Evolutionary conservation across 2,888 invertebrate species (phyloP), one percentile per base, ranked within the genome.

Genomic region (Drosophila sordidapex): DNA sequence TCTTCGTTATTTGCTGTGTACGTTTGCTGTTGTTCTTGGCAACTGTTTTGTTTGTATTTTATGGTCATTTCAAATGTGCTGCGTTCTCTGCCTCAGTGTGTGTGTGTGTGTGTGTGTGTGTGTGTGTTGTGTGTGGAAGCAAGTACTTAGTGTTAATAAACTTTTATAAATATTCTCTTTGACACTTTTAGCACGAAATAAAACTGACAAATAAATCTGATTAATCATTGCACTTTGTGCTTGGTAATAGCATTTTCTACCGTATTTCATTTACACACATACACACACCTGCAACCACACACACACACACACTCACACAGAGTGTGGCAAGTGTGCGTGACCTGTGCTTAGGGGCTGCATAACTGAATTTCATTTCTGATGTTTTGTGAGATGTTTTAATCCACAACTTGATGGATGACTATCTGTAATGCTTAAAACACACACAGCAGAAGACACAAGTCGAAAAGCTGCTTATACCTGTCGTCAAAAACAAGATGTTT

Each of bases 111-210:
- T 60, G 66, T 70, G 76, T 67, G n/a, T 25, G 25, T 18, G 33
- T 11, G 58, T 38, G 48, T 46, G 70, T 53, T 33, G 48, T 46
- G 70, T 60, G 66, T 70, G 76, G 65, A 65, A 59, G 51, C 43
- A 75, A 89, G 85, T 86, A 89, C 85, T 86, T 86, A 87, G 88
- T 88, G 86, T 88, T 87, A 90, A 87, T 87, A 90, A 87, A 87
- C 87, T 87, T 87, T 87, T 87, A 82, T 90, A 90, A 87, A 87
- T 88, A 87, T 90, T 89, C 90, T 87, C 87, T 90, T 87, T 90
- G 87, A 87, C 87, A 90, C 87, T 87, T 87, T 87, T 89, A 87
- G 87, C 90, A 87, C 89, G 82, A 86, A 86, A 87, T 87, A 87
- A 87, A 87, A 87, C 84, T 87, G 90, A 87, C 87, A 87, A 87